Percentiles rank a stretch among this genome's conserved stretches.
Conservation (phyloP, 1,140 invertebrate species). For the Nephila pilipes region DNA sequence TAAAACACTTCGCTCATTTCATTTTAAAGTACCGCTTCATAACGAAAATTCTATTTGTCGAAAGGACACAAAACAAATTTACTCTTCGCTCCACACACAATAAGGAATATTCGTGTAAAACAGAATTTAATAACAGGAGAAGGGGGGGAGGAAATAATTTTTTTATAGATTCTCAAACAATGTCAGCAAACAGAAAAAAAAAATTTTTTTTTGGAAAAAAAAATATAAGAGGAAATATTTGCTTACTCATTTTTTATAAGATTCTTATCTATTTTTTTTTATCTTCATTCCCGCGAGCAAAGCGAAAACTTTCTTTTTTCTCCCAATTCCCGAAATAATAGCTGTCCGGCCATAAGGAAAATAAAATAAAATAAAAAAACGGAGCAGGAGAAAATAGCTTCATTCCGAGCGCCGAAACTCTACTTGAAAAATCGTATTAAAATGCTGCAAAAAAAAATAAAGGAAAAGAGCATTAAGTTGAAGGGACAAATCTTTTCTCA, state of each 20-base stretch:
- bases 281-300: not conserved
- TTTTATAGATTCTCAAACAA: conserved; percentile 26
- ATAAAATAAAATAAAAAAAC: not conserved
- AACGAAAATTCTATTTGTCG: conserved; percentile 3
- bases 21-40: not conserved
- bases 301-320: not conserved
- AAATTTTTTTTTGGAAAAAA: not conserved
- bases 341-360: not conserved
- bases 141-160: not conserved
- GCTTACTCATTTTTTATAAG: conserved; percentile 12
- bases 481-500: not conserved
- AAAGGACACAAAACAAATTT: conserved; percentile 26
- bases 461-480: not conserved
- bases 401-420: not conserved
- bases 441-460: not conserved
- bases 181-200: conserved; percentile 14
- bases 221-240: not conserved
- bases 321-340: conserved; percentile 10
- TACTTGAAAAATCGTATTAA: conserved; percentile 18
- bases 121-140: not conserved
- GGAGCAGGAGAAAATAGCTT: not conserved
- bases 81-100: conserved; percentile 5
- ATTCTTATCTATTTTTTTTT: not conserved
- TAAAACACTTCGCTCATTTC: conserved; percentile 12
- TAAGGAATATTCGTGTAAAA: not conserved